Evolutionary conservation across 2,797 vertebrate genomes (phyloP), one percentile per base, ranked within the genome.

Genomic region (Scomberomorus guttatus): DNA sequence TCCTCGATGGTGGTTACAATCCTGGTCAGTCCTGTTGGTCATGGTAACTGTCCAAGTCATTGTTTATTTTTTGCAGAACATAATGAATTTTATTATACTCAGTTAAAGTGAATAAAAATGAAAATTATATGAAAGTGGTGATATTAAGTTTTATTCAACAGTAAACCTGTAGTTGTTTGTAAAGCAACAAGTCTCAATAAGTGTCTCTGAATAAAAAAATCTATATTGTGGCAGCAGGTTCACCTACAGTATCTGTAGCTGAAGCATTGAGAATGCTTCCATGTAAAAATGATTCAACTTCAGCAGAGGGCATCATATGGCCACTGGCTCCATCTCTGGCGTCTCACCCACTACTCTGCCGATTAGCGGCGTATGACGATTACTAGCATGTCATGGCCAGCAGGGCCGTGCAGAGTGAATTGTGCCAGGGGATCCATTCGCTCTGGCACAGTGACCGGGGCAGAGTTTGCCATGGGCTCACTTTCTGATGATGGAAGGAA

Each of bases 401-500:
- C 59, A 44, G 78, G 72, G 48, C 76, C 37, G 10, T 1, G 72
- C 4, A 29, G 69, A 73, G 69, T 12, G 77, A 79, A 75, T 59
- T 34, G 56, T 42, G 86, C 75, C 80, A 59, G 24, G 76, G 85
- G 88, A 89, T 84, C 68, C 69, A 70, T 89, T 66, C 51, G 56
- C 84, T 78, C 77, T 75, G 77, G 83, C 81, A 75, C 82, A 55
- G 32, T 65, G 81, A 78, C 75, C 39, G 7, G 61, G 75, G 75
- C 72, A 65, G 25, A 81, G 89, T 87, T 87, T 89, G 81, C 82
- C 60, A 10, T 42, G 42, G 86, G 77, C 72, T 84, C 22, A 9
- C 78, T 85, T 62, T 89, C 56, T 83, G 85, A 88, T 80, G 78
- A 93, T 76, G 83, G 79, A 76, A 80, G 74, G 62, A 71, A 77